Conservation (phyloP, 2,113 vertebrate genomes). For the Phaetusa simplex region DNA sequence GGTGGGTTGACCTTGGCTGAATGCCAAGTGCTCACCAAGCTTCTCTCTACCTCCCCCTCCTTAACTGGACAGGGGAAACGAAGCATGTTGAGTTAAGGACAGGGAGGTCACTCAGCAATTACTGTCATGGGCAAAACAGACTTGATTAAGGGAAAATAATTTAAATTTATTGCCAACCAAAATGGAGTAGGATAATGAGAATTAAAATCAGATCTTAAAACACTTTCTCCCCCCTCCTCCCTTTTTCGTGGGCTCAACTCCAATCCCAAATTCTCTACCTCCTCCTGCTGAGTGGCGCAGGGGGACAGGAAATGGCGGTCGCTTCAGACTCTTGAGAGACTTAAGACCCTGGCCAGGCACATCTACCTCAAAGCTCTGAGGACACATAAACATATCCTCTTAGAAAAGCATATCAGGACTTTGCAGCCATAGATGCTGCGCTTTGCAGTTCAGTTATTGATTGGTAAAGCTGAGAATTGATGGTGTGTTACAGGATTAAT, state of each 20-base stretch:
- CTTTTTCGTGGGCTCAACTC: not conserved
- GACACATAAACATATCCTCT: not conserved
- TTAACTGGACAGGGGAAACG: not conserved
- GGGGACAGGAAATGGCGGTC: not conserved
- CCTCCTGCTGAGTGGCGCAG: fast-evolving
- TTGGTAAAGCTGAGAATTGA: slow-evolving; percentile 21
- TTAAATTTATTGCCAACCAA: not conserved
- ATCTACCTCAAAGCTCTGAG: not conserved
- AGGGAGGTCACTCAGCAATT: not conserved
- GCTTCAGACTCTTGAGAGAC: not conserved
- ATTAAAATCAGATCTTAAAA: not conserved
- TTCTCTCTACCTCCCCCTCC: fast-evolving
- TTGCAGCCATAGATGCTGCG: not conserved
- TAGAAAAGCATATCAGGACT: not conserved
- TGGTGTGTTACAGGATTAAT: slow-evolving; percentile 24
- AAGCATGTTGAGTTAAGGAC: not conserved
- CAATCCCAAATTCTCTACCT: not conserved
- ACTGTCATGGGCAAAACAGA: not conserved
- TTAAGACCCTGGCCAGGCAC: not conserved
- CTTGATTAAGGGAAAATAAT: not conserved
- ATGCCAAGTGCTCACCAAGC: not conserved
- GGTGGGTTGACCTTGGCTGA: not conserved
- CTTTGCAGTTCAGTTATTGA: not conserved
- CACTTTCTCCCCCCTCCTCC: fast-evolving
- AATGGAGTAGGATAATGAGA: not conserved